Evolutionary conservation across 2,888 invertebrate species (phyloP).

Genomic region (Leptinotarsa tumamoca): DNA sequence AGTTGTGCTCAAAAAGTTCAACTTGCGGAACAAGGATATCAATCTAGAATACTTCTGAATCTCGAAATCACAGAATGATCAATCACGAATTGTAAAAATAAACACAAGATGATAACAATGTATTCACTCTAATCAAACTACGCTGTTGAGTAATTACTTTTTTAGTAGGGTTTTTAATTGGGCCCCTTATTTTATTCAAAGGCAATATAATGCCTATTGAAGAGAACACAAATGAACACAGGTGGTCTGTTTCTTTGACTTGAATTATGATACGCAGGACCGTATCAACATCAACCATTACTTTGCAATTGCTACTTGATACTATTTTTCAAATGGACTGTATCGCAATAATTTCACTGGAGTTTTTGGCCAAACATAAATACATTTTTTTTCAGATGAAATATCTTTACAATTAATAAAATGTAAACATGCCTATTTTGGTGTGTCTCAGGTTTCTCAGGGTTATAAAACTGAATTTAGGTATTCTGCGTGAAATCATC

Average conservation of each 20-base stretch:
- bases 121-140: constrained; percentile 25
- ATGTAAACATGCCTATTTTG: too few species aligned
- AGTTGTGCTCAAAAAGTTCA: too few species aligned
- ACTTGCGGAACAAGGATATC: constrained; percentile 2
- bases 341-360: too few species aligned
- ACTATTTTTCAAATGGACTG: too few species aligned
- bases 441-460: too few species aligned
- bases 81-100: constrained; percentile 28
- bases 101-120: constrained; percentile 30
- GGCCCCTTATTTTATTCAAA: constrained; percentile 34
- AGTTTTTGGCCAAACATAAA: too few species aligned
- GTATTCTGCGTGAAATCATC: too few species aligned
- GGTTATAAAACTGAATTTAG: too few species aligned
- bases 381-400: too few species aligned
- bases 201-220: constrained; percentile 19
- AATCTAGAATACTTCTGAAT: constrained; percentile 23
- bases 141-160: constrained; percentile 38
- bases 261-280: constrained; percentile 27
- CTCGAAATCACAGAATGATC: constrained; percentile 25
- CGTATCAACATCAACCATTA: not conserved
- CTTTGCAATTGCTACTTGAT: too few species aligned
- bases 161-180: constrained; percentile 30
- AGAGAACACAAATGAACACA: constrained; percentile 35
- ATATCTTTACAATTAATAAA: too few species aligned
- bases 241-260: constrained; percentile 48